Base-by-base conservation (phyloP, 2,797 vertebrate genomes). In the Pogoniulus pusillus region DNA sequence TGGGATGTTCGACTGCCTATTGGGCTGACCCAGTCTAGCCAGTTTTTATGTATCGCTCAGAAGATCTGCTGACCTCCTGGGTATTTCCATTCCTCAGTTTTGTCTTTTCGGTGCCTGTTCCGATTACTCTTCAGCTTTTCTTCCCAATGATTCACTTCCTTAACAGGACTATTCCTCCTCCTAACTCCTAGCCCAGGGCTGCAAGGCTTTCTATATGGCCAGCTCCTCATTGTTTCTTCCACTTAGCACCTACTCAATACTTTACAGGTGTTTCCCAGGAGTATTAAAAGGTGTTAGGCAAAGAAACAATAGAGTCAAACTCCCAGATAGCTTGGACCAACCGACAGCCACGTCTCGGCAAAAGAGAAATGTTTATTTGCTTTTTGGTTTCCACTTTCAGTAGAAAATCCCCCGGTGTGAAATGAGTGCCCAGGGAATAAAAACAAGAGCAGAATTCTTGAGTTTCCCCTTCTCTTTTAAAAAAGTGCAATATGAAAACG, bases 221-320 rank as follows among this genome's bases (percentile, higher is more conserved):
- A 85, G 8, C 68, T 79, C 78, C 10, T 47, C 92, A 88, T 93
- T 87, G 85, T 89, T 90, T 63, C 87, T 87, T 70, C 76, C 80
- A 71, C 89, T 91, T 86, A 86, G 79, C 72, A 94, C 89, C 93
- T 78, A 90, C 82, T 94, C 91, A 91, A n/a, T 43, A 29, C 73
- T 85, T 94, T 4, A 90, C 78, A 91, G 93, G 88, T 91, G 65
- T 91, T 93, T 95, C 93, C 68, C 91, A 69, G 59, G 55, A 79
- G 60, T 74, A 92, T 89, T 81, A 86, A 75, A 94, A 96, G 77
- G 80, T 93, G 78, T 82, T 63, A 75, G 75, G 27, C 45, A 39
- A 15, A 95, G 60, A 86, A 95, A 96, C 82, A 94, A 93, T 24
- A 32, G 62, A 87, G 43, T 43, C 81, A 45, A 91, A 91, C 60